phyloP scores from a whole-genome alignment of 2,888 invertebrate genomes.

The Ichneumon xanthorius region DNA sequence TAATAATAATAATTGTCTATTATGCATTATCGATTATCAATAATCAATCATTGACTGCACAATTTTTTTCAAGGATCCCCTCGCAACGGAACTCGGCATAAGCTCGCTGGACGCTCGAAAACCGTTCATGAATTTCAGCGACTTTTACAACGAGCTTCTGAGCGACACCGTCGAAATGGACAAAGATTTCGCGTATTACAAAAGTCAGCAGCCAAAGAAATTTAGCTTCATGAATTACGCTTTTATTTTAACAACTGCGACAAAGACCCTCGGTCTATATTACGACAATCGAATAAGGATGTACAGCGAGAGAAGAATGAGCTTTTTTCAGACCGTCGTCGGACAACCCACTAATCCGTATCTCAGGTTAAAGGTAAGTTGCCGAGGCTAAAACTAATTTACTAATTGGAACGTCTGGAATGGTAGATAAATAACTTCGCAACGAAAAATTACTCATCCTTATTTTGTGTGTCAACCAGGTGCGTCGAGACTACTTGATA shows the following conservation, averaged over 20 bases:
- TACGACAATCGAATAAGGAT: slow-evolving; percentile 98
- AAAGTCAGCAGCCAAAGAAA: slow-evolving; percentile 88
- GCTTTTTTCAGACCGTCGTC: slow-evolving; percentile 93
- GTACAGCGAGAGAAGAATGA: slow-evolving; percentile 96
- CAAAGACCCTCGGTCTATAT: slow-evolving; percentile 95
- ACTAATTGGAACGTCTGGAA: not conserved
- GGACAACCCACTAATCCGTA: slow-evolving; percentile 94
- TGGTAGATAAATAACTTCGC: not conserved
- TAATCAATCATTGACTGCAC: slow-evolving; percentile 25
- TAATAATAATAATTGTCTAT: not conserved
- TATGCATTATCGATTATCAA: slow-evolving; percentile 58
- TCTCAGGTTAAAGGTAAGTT: slow-evolving; percentile 89
- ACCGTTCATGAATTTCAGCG: slow-evolving; percentile 93
- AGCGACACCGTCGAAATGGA: slow-evolving; percentile 98
- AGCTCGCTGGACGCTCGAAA: slow-evolving; percentile 92
- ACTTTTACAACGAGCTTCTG: slow-evolving; percentile 97
- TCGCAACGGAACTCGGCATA: slow-evolving; percentile 91
- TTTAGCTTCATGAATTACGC: slow-evolving; percentile 96
- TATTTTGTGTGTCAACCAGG: slow-evolving; percentile 78
- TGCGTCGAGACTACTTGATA: slow-evolving; percentile 94
- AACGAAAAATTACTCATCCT: not conserved
- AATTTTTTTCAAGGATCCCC: slow-evolving; percentile 82
- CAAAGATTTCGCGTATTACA: slow-evolving; percentile 96
- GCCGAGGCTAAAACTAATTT: not conserved
- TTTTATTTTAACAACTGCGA: slow-evolving; percentile 96